phyloP scores from a whole-genome alignment of 2,888 invertebrate species.

The Epistrophe grossulariae region DNA sequence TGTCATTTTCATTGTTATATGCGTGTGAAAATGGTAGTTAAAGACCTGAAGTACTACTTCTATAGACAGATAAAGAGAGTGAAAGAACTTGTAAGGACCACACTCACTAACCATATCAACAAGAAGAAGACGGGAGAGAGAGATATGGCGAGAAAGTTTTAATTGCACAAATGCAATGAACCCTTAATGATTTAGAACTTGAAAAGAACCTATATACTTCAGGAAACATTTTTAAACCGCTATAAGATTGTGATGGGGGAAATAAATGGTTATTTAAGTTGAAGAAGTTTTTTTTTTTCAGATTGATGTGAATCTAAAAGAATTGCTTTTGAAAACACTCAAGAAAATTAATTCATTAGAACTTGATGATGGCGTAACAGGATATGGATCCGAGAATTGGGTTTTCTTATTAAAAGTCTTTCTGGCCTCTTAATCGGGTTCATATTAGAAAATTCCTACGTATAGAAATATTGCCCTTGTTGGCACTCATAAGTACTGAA shows the following conservation, averaged over 20 bases:
- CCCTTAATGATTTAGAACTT: conserved; percentile 21
- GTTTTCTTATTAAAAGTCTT: no score
- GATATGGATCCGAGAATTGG: no score
- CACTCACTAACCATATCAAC: neutral
- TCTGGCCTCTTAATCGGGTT: no score
- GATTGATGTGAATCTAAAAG: conserved; percentile 1
- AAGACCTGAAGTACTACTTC: neutral
- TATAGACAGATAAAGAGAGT: neutral
- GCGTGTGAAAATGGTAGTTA: conserved; percentile 22
- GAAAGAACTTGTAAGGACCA: conserved; percentile 16
- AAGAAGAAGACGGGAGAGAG: neutral
- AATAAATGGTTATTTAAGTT: conserved; percentile 17
- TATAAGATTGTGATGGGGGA: neutral
- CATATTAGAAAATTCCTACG: no score
- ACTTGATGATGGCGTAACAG: no score
- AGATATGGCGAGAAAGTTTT: conserved; percentile 22
- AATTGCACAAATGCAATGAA: conserved; percentile 37
- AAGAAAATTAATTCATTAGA: neutral
- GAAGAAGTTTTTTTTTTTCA: neutral
- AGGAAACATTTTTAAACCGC: conserved; percentile 10
- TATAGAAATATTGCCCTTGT: no score
- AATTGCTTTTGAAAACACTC: neutral
- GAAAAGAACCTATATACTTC: neutral
- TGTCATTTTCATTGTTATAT: conserved; percentile 26
- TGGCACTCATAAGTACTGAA: no score